Percentiles rank a stretch among this genome's conserved stretches.
phyloP scores from a whole-genome alignment of 2,888 invertebrate genomes.

The Terebella lapidaria region DNA sequence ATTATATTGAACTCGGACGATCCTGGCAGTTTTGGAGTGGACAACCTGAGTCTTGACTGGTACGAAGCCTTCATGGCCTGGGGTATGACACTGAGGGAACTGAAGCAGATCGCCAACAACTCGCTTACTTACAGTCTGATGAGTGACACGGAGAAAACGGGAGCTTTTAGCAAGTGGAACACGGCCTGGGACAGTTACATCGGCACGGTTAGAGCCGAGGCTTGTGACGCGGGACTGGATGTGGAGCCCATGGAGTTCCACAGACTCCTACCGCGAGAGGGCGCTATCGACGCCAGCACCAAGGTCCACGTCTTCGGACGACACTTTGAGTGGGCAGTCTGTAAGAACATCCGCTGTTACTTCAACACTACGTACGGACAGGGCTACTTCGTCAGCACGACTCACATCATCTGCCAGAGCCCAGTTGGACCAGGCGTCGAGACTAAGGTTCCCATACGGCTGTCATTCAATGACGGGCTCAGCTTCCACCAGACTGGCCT shows the following conservation, averaged over 20 bases:
- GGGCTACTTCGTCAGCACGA: constrained; percentile 13
- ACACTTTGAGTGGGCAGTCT: constrained; percentile 23
- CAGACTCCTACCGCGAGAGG: constrained; percentile 19
- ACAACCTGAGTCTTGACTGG: constrained; percentile 30
- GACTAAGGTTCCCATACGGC: neutral
- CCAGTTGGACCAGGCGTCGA: constrained; percentile 4
- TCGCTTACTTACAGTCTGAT: constrained; percentile 26
- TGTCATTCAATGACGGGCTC: constrained; percentile 8
- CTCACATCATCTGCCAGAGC: constrained; percentile 19
- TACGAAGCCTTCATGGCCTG: constrained; percentile 29
- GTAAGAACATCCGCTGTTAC: constrained; percentile 17
- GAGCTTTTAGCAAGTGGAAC: constrained; percentile 25
- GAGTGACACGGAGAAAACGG: constrained; percentile 13
- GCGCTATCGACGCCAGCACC: constrained; percentile 12
- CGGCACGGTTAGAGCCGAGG: constrained; percentile 8
- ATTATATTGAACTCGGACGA: constrained; percentile 30
- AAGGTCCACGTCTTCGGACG: constrained; percentile 25
- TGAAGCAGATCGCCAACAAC: constrained; percentile 26
- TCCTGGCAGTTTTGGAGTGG: constrained; percentile 31
- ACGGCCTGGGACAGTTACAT: constrained; percentile 25
- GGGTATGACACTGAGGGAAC: constrained; percentile 28
- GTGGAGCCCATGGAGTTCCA: constrained; percentile 6
- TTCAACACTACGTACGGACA: constrained; percentile 13
- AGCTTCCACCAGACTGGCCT: constrained; percentile 1
- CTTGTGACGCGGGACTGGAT: constrained; percentile 16